These are phyloP conservation scores for Boloria euphrosyne DNA, from an alignment of 2,888 invertebrate genomes.

Conservation along the genomic window DNA sequence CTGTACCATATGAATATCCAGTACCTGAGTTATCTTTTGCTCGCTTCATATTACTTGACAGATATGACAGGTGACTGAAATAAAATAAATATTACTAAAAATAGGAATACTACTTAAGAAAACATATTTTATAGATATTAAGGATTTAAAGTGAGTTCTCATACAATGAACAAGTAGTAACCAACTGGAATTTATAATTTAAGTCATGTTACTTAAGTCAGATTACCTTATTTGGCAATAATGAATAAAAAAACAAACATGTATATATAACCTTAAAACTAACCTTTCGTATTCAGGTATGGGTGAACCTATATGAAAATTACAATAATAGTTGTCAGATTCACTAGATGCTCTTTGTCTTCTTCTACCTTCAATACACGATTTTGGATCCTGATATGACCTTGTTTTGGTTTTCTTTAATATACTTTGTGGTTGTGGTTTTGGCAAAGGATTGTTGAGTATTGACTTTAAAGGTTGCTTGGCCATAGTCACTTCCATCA, in stretches of 20 bases:
- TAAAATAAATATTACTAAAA: constrained; percentile 39
- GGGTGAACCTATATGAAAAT: constrained; percentile 58
- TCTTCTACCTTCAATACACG: constrained; percentile 63
- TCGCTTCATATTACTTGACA: constrained; percentile 63
- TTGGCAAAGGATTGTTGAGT: constrained; percentile 71
- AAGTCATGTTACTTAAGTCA: background rate
- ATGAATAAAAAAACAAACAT: background rate
- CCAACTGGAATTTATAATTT: constrained; percentile 14
- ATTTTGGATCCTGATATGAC: constrained; percentile 58
- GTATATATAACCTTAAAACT: constrained; percentile 43
- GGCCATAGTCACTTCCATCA: constrained; percentile 63
- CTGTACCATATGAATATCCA: constrained; percentile 70
- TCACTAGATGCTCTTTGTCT: constrained; percentile 76
- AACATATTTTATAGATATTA: constrained; percentile 5
- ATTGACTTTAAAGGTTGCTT: constrained; percentile 77
- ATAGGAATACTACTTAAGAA: background rate
- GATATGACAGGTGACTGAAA: constrained; percentile 59
- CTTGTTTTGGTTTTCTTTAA: constrained; percentile 72
- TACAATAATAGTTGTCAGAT: constrained; percentile 71
- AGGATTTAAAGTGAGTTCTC: constrained; percentile 7
- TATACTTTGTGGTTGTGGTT: constrained; percentile 68
- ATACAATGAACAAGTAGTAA: constrained; percentile 3
- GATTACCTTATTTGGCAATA: background rate
- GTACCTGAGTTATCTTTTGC: constrained; percentile 73
- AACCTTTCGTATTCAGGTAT: constrained; percentile 70